Percentiles rank a stretch among this genome's conserved stretches.
These are phyloP conservation scores for Loris lydekkerianus DNA, from an alignment of 2,797 vertebrate genomes.

Conservation along the genomic window DNA sequence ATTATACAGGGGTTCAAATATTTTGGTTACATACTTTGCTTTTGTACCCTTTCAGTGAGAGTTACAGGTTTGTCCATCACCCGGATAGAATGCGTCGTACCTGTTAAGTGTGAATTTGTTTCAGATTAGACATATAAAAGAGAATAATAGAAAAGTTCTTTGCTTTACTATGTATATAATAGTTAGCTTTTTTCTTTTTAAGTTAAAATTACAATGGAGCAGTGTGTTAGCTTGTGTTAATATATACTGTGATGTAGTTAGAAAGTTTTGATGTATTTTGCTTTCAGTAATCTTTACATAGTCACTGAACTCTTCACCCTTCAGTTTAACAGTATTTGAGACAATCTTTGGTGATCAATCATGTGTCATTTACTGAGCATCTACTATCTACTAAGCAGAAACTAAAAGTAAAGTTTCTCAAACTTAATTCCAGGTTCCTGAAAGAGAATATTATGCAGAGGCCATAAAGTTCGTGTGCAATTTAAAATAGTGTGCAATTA, in stretches of 20 bases:
- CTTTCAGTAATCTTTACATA: neutral
- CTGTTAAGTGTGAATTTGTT: neutral
- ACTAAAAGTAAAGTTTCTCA: constrained; percentile 16
- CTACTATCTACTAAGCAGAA: neutral
- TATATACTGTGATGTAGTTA: neutral
- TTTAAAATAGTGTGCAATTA: too few relatives aligned
- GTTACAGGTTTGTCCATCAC: too few relatives aligned
- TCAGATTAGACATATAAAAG: neutral
- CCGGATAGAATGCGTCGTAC: too few relatives aligned
- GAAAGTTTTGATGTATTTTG: constrained; percentile 15
- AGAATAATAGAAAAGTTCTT: neutral
- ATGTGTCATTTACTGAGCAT: neutral
- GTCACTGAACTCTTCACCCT: neutral
- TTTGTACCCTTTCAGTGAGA: too few relatives aligned
- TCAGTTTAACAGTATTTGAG: neutral
- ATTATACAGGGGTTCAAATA: too few relatives aligned
- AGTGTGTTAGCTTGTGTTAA: neutral
- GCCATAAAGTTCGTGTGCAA: too few relatives aligned
- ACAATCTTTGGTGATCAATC: neutral
- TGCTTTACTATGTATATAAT: constrained; percentile 34
- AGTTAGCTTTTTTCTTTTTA: constrained; percentile 25
- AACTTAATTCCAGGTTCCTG: constrained; percentile 33
- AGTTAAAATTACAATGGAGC: neutral
- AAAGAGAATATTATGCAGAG: neutral
- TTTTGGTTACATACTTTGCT: too few relatives aligned